Base-by-base conservation (phyloP, 2,797 vertebrate species). In the Acipenser ruthenus region DNA sequence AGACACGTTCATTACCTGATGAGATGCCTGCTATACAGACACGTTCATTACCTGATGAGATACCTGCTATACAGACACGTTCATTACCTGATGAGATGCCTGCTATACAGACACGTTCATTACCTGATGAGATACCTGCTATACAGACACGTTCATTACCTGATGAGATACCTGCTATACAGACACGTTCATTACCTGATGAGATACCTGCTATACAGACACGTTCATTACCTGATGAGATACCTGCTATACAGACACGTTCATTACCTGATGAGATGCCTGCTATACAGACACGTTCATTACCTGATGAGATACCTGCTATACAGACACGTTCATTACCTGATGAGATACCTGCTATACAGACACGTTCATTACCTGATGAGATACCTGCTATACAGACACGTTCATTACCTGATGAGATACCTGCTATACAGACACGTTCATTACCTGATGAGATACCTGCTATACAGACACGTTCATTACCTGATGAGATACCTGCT, bases 191-290 rank as follows among this genome's bases (percentile, higher is more conserved):
- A 18, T 49, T 60, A 49, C 7, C 1, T 12, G 52, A 49, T 7
- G n/a, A 7, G 11, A 6, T n/a, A 8, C 37, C 47, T 53, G 37
- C 52, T 47, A 18, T 48, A 7, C 9, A 12, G 15, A 6, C 15
- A 37, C 37, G 37, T 70, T 67, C 67, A 13, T 65, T 69, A 98
- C 96, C 93, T 99, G 96, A 47, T 5, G 48, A 7, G 13, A 18
- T 18, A 18, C 18, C 11, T 53, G 8, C 18, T 7, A 56, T 9
- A 55, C n/a, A 59, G 23, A 18, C 18, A 66, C 53, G 65, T 6
- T 13, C 11, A 18, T 49, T 60, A 49, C 7, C 1, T 12, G 52
- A 49, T 7, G n/a, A 7, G 11, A 6, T n/a, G 8, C 37, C 47
- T 53, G 37, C 52, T 47, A 18, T 48, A 7, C 9, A 12, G 15